Base-by-base conservation (phyloP, 2,797 vertebrate genomes). In the Enteromius trimaculatus region DNA sequence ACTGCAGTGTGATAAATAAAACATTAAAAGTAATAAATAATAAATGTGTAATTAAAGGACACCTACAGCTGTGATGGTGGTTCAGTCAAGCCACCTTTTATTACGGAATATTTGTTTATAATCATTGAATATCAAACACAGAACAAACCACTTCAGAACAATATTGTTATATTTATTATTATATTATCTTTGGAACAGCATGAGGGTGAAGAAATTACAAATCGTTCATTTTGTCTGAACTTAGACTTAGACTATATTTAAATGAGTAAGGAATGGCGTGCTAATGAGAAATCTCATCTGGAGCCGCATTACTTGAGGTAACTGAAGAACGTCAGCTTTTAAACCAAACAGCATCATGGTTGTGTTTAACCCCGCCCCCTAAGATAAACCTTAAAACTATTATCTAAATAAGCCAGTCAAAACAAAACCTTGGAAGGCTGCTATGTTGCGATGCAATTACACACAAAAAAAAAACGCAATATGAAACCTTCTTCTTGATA, bases 401-500 rank as follows among this genome's bases (percentile, higher is more conserved):
- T 42, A 60, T 53, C 58, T 0, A 3, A 76, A 23, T 66, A 26
- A 71, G 51, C 75, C n/a, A 64, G 58, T 84, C 58, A 19, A 17
- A 26, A 70, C 37, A 53, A 26, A 62, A 49, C 58, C 39, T 78
- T 72, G 29, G 21, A 37, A 60, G 8, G 10, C 4, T 51, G 23
- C 47, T 49, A 71, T 47, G 74, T 78, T 72, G 42, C 58, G 49
- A 42, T 42, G 34, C 16, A 68, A 39, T 39, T 53, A 77, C 51
- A 29, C 51, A 70, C 4, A 6, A 23, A 6, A 49, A 44, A 51
- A 21, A 44, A 26, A 77, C 26, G 13, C 55, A 77, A 62, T 31
- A 44, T 86, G 75, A 88, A 68, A 70, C 69, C 42, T 81, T 75
- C 26, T 80, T 77, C 88, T 81, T 74, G 69, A 88, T 53, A 85